Evolutionary conservation across 2,113 vertebrate genomes (phyloP).

Genomic region (Zosterops hypoxanthus): DNA sequence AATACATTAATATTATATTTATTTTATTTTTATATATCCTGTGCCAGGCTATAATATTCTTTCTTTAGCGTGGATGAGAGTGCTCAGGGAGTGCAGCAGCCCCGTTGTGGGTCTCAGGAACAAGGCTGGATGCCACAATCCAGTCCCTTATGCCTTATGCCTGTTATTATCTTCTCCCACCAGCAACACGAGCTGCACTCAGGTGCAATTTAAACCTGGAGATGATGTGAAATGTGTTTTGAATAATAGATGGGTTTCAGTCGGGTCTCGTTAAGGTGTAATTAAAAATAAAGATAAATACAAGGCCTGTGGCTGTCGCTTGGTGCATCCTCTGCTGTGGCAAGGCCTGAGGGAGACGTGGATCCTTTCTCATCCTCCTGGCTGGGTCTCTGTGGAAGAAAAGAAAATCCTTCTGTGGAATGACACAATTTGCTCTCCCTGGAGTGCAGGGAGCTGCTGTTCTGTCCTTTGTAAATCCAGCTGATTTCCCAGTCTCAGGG

Average conservation of each 20-base stretch:
- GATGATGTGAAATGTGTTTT: neutral
- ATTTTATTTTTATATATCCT: no score
- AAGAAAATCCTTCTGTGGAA: neutral
- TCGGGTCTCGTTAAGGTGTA: neutral
- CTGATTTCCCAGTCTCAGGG: neutral
- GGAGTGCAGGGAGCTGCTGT: neutral
- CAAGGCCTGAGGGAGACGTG: neutral
- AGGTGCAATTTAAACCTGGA: conserved; percentile 28
- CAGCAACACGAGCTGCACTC: conserved; percentile 1
- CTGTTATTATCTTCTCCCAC: neutral
- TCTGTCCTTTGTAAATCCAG: neutral
- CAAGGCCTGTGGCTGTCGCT: neutral
- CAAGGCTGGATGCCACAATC: neutral
- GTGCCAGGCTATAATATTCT: neutral
- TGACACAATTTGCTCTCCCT: neutral
- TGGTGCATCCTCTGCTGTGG: neutral
- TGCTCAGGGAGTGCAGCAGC: neutral
- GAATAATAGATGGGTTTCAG: conserved; percentile 23
- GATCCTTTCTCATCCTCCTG: neutral
- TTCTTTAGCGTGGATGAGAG: neutral
- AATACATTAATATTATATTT: no score
- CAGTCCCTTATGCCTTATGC: neutral
- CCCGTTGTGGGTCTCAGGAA: neutral
- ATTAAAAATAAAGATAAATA: conserved; percentile 48
- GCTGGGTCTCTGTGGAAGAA: neutral